phyloP scores from a whole-genome alignment of 1,140 invertebrate species.

The Philopotamus ludificatus region DNA sequence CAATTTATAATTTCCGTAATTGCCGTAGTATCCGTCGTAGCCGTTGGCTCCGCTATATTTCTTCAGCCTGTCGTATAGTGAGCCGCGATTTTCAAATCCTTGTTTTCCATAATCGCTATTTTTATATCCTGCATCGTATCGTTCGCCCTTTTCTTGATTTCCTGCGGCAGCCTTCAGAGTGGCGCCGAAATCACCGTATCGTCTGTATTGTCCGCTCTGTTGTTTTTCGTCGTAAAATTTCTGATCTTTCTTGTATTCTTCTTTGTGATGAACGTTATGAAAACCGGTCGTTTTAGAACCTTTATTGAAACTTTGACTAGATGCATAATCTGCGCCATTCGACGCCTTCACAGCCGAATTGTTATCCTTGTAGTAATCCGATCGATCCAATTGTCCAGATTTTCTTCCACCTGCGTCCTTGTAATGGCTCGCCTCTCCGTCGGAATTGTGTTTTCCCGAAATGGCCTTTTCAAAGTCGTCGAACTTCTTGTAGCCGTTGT shows the following conservation, averaged over 20 bases:
- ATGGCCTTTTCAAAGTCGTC: constrained; percentile 54
- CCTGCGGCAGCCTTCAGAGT: constrained; percentile 53
- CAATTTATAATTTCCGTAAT: not conserved
- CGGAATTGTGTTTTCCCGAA: constrained; percentile 49
- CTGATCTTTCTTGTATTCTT: constrained; percentile 72
- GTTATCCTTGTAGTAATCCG: constrained; percentile 47
- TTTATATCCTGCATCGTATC: constrained; percentile 54
- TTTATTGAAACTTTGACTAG: constrained; percentile 60
- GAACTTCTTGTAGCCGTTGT: constrained; percentile 49
- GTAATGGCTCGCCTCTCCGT: constrained; percentile 51
- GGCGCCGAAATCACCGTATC: constrained; percentile 56
- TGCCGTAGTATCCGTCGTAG: constrained; percentile 46
- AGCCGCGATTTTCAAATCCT: constrained; percentile 56
- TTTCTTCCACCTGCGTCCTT: constrained; percentile 48
- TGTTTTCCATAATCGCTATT: constrained; percentile 52
- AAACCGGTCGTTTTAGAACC: constrained; percentile 67
- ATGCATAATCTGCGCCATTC: constrained; percentile 50
- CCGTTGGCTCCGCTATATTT: constrained; percentile 53
- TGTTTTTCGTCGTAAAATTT: constrained; percentile 68
- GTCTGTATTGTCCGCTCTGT: constrained; percentile 61
- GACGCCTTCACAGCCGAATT: constrained; percentile 46
- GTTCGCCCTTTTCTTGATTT: constrained; percentile 55
- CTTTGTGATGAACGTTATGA: constrained; percentile 68
- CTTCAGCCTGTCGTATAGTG: constrained; percentile 49
- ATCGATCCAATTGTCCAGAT: constrained; percentile 47